Evolutionary conservation across 2,113 vertebrate genomes (phyloP), one percentile per base, ranked within the genome.

Genomic region (Rhombomys opimus): DNA sequence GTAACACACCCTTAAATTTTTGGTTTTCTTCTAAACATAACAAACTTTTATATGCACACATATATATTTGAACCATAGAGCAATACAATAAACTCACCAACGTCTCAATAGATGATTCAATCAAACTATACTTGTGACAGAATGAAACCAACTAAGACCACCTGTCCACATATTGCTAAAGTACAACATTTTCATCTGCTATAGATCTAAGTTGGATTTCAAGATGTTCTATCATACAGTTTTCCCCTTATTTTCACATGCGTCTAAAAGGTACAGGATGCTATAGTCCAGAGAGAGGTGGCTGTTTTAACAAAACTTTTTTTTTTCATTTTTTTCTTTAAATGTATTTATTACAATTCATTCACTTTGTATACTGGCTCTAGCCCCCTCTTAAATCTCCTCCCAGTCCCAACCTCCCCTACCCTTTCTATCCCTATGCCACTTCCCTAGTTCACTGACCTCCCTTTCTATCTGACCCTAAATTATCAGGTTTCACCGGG

Each of bases 221-320:
- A 75, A 75, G 68, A 89, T 73, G 68, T 89, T 89, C 87, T 89
- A n/a, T 89, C 87, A 75, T 70, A 75, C 59, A 89, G 46, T 75
- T 87, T 89, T 89, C 52, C n/a, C n/a, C 68, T 89, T 89, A 68
- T 52, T 73, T 89, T 72, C 68, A 89, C 87, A 89, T 89, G 87
- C 30, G 23, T 89, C 68, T 59, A 89, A 89, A 73, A 18, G 25
- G 68, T 89, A 89, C 52, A 89, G 52, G n/a, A 73, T 73, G 87
- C 68, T 75, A 59, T 73, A 73, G 41, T 59, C 87, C n/a, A 75
- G 70, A 59, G 35, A 57, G 52, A 75, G 52, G 13, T 89, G 70
- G 46, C 46, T 46, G 46, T 46, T 46, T 46, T 46, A 46, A 46
- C 5, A 46, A 46, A 46, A 46, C 46, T 46, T 46, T 46, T 5